Evolutionary conservation across 2,888 invertebrate genomes (phyloP).

Genomic region (Drosophila limbata): DNA sequence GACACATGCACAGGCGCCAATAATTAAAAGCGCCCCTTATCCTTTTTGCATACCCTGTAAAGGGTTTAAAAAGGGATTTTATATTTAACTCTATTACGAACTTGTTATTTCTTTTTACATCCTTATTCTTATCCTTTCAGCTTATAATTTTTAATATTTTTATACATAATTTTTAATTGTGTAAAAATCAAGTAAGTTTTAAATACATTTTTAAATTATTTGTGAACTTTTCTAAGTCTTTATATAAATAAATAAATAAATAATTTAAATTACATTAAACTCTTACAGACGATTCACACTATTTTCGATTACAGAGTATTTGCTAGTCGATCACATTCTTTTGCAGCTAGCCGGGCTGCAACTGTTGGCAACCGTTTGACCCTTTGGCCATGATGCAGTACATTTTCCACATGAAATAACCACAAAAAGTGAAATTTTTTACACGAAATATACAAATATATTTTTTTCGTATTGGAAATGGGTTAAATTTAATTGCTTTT

Average conservation of each 20-base stretch:
- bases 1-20: conserved; percentile 80
- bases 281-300: neutral
- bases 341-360: conserved; percentile 38
- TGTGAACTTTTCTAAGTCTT: no score
- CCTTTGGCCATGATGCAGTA: conserved; percentile 77
- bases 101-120: no score
- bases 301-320: neutral
- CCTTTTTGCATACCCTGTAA: conserved; percentile 21
- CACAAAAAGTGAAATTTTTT: conserved; percentile 73
- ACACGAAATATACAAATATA: conserved; percentile 16
- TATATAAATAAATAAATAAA: neutral
- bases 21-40: conserved; percentile 70
- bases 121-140: neutral
- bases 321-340: neutral
- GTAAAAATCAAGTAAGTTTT: no score
- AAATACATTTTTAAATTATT: no score
- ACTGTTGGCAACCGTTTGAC: conserved; percentile 69
- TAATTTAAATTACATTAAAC: no score
- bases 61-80: neutral
- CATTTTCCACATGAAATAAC: conserved; percentile 83
- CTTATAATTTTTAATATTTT: no score
- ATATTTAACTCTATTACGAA: no score
- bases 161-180: no score
- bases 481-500: conserved; percentile 82
- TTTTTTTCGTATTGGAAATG: conserved; percentile 70